phyloP scores from a whole-genome alignment of 2,797 vertebrate species.

The Aeoliscus strigatus region DNA sequence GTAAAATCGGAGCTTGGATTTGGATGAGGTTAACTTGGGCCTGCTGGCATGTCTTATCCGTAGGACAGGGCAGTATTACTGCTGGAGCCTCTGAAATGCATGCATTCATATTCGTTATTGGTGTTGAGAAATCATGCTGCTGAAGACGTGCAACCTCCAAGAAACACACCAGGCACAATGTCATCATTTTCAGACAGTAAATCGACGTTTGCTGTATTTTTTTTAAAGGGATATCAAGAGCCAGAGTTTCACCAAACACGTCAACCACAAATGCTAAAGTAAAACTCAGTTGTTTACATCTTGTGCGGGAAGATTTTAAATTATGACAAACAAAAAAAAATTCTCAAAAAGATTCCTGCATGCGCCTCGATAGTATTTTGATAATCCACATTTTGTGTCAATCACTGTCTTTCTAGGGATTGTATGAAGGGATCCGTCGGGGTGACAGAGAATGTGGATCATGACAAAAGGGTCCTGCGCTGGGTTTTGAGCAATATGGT shows the following conservation, averaged over 20 bases:
- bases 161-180: conserved; percentile 19
- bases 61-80: conserved; percentile 39
- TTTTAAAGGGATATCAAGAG: conserved; percentile 8
- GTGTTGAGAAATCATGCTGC: conserved; percentile 50
- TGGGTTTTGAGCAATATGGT: conserved; percentile 60
- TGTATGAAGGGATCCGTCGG: conserved; percentile 34
- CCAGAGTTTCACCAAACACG: not conserved
- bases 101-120: conserved; percentile 56
- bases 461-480: conserved; percentile 35
- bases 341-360: conserved; percentile 56
- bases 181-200: conserved; percentile 19
- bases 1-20: conserved; percentile 43
- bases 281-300: conserved; percentile 55
- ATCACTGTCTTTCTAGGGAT: conserved; percentile 64
- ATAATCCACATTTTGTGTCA: conserved; percentile 66
- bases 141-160: conserved; percentile 30
- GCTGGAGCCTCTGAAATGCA: conserved; percentile 56
- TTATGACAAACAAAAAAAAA: conserved; percentile 6
- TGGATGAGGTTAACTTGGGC: conserved; percentile 26
- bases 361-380: conserved; percentile 64
- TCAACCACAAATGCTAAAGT: conserved; percentile 11
- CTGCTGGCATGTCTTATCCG: conserved; percentile 51
- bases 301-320: conserved; percentile 20
- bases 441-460: conserved; percentile 48
- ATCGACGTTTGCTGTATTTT: conserved; percentile 15